Evolutionary conservation across 2,888 invertebrate species (phyloP).

Genomic region (Mylabris sibirica): DNA sequence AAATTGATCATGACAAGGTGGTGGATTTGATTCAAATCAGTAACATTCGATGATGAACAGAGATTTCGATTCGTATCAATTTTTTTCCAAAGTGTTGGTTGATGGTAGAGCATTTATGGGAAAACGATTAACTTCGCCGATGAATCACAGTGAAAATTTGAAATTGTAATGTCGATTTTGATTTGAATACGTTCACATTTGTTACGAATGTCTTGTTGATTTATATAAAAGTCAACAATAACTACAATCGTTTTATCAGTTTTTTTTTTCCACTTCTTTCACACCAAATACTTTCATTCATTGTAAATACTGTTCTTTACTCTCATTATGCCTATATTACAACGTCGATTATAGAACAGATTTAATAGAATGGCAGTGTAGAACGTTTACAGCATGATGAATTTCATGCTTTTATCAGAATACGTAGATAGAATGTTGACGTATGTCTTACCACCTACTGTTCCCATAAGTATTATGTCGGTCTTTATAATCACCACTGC

Average conservation of each 20-base stretch:
- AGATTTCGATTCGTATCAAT: too few relatives aligned
- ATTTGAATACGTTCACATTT: background rate
- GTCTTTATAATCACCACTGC: background rate
- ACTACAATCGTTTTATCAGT: background rate
- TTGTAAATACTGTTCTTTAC: background rate
- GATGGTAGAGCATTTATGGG: background rate
- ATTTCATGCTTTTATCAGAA: background rate
- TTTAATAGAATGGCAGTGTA: background rate
- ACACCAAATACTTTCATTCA: background rate
- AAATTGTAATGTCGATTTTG: background rate
- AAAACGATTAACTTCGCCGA: background rate
- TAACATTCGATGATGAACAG: too few relatives aligned
- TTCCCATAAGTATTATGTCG: background rate
- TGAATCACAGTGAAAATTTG: background rate
- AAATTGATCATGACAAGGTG: background rate
- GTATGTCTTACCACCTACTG: background rate
- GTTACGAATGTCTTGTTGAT: background rate
- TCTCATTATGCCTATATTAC: constrained; percentile 9
- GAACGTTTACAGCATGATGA: too few relatives aligned
- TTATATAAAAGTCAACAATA: background rate
- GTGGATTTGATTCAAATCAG: background rate
- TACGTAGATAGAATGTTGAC: background rate
- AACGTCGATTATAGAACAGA: constrained; percentile 7
- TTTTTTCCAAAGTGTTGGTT: background rate
- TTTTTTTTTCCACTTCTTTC: background rate